These are phyloP conservation scores for Drosophila gunungcola DNA, from an alignment of 1,140 invertebrate genomes.

Conservation along the genomic window DNA sequence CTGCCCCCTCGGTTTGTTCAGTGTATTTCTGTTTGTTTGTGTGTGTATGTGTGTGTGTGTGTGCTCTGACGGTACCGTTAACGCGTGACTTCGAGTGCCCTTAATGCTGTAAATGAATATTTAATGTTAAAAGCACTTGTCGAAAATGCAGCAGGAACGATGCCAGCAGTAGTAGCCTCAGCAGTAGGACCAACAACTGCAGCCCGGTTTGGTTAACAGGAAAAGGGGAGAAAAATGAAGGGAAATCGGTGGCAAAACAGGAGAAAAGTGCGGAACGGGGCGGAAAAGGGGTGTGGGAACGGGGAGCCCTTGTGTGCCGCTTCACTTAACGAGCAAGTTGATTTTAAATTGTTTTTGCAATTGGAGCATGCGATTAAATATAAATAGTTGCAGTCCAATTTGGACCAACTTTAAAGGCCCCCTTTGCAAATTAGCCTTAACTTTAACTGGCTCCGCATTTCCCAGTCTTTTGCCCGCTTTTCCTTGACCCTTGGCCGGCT, in stretches of 20 bases:
- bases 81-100: conserved; percentile 82
- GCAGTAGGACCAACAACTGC: conserved; percentile 52
- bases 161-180: conserved; percentile 42
- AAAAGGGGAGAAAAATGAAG: background rate
- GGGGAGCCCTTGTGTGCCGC: conserved; percentile 42
- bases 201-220: conserved; percentile 44
- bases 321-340: conserved; percentile 82
- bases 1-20: conserved; percentile 5
- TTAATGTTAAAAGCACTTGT: conserved; percentile 84
- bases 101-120: conserved; percentile 84
- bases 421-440: conserved; percentile 54
- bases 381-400: conserved; percentile 72
- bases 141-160: conserved; percentile 74
- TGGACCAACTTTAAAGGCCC: conserved; percentile 50
- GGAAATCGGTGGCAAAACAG: conserved; percentile 1
- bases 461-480: conserved; percentile 6
- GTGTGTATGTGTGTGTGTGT: conserved; percentile 26
- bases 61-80: conserved; percentile 62
- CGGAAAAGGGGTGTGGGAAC: conserved; percentile 11
- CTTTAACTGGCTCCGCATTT: conserved; percentile 46
- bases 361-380: conserved; percentile 83
- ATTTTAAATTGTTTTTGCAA: conserved; percentile 84
- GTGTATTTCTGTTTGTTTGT: conserved; percentile 24
- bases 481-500: conserved; percentile 25
- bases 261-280: background rate